A percentile compares a stretch with the other conserved stretches of the same genome.
Conservation (phyloP, 1,140 invertebrate species). For the Cydia strobilella region DNA sequence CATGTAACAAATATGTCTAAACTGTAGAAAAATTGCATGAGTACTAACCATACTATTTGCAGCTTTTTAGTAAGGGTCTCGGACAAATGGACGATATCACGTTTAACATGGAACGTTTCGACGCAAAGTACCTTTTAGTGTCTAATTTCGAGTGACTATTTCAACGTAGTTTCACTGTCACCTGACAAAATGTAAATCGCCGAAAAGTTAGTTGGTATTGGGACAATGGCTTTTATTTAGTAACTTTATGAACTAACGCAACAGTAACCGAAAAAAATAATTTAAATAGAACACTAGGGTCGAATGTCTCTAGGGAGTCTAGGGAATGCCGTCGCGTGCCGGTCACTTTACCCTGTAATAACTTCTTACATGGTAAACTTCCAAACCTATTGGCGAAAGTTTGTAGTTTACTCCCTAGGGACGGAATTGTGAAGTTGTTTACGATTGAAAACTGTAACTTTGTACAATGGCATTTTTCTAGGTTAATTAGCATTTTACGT, state of each 20-base stretch:
- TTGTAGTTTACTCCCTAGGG: slow-evolving; percentile 53
- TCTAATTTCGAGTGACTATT: no score
- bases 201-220: neutral
- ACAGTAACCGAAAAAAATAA: slow-evolving; percentile 5
- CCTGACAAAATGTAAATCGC: neutral
- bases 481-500: slow-evolving; percentile 57
- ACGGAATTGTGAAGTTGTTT: slow-evolving; percentile 67
- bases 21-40: no score
- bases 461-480: slow-evolving; percentile 52
- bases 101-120: no score
- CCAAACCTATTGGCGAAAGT: slow-evolving; percentile 53
- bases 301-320: slow-evolving; percentile 34
- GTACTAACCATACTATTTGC: no score
- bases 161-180: neutral
- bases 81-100: no score
- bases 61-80: no score
- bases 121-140: no score
- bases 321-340: slow-evolving; percentile 46
- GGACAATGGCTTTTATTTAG: neutral
- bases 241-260: neutral
- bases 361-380: slow-evolving; percentile 49
- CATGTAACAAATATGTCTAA: no score
- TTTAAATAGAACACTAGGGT: slow-evolving; percentile 34
- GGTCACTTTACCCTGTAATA: slow-evolving; percentile 47
- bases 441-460: slow-evolving; percentile 71